Conservation (phyloP, 2,888 invertebrate species). For the Cataglyphis livida region DNA sequence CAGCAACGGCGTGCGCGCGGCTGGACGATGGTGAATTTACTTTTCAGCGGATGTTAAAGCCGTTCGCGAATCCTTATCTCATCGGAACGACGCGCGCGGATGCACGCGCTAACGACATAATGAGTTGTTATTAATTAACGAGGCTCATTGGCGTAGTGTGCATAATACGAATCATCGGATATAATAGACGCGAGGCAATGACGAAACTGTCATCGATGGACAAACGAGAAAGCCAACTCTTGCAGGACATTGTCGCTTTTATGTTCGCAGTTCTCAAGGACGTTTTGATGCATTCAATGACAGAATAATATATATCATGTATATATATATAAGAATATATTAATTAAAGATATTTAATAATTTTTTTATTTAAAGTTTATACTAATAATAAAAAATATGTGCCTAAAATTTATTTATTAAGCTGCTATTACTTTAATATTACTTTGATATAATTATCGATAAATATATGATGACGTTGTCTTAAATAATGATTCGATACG, state of each 20-base stretch:
- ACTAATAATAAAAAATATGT: background rate
- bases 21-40: conserved; percentile 74
- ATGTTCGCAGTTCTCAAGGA: conserved; percentile 21
- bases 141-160: conserved; percentile 50
- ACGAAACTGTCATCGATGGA: conserved; percentile 12
- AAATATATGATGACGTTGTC: conserved; percentile 17
- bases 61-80: conserved; percentile 71
- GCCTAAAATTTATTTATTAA: background rate
- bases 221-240: conserved; percentile 33
- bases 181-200: conserved; percentile 54
- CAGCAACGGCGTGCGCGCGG: conserved; percentile 25
- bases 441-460: background rate
- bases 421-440: background rate
- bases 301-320: background rate
- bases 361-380: conserved; percentile 12
- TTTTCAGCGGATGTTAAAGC: conserved; percentile 60
- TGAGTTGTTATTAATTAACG: conserved; percentile 63
- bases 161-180: conserved; percentile 58
- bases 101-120: conserved; percentile 55
- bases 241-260: conserved; percentile 32
- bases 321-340: background rate
- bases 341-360: background rate
- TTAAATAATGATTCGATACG: conserved; percentile 18
- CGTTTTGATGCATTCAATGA: conserved; percentile 19
- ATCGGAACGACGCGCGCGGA: conserved; percentile 33